Conservation (phyloP, 1,140 invertebrate genomes). For the Drosophila sechellia region DNA sequence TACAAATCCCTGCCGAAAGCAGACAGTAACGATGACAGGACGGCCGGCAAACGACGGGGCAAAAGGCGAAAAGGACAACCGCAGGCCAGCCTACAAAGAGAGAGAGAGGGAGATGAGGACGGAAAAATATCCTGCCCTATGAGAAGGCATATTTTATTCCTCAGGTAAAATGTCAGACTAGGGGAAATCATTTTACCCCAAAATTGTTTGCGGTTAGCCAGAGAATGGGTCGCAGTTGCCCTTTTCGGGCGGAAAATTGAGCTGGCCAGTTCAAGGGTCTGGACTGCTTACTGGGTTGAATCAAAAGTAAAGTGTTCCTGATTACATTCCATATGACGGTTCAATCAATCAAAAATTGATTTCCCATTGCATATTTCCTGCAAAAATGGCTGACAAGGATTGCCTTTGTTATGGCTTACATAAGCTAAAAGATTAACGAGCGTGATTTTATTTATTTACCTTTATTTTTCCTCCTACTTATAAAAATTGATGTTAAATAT, state of each 20-base stretch:
- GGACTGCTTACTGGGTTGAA: background rate
- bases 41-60: conserved; percentile 41
- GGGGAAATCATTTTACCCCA: conserved; percentile 35
- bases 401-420: background rate
- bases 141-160: conserved; percentile 50
- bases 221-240: conserved; percentile 23
- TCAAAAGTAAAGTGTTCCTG: conserved; percentile 20
- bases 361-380: background rate
- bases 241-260: conserved; percentile 4
- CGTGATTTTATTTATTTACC: too few species aligned
- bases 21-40: conserved; percentile 75
- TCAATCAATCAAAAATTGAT: conserved; percentile 16
- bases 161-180: conserved; percentile 41
- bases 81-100: conserved; percentile 8
- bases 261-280: conserved; percentile 7
- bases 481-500: background rate
- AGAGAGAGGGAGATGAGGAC: background rate
- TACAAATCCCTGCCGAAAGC: conserved; percentile 81
- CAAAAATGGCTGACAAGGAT: background rate
- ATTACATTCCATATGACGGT: conserved; percentile 13
- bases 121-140: conserved; percentile 29
- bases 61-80: conserved; percentile 51
- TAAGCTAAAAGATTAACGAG: too few species aligned
- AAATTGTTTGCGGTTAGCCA: conserved; percentile 26
- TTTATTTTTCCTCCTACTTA: too few species aligned